phyloP scores from a whole-genome alignment of 2,888 invertebrate genomes.

The Venusia cambrica region DNA sequence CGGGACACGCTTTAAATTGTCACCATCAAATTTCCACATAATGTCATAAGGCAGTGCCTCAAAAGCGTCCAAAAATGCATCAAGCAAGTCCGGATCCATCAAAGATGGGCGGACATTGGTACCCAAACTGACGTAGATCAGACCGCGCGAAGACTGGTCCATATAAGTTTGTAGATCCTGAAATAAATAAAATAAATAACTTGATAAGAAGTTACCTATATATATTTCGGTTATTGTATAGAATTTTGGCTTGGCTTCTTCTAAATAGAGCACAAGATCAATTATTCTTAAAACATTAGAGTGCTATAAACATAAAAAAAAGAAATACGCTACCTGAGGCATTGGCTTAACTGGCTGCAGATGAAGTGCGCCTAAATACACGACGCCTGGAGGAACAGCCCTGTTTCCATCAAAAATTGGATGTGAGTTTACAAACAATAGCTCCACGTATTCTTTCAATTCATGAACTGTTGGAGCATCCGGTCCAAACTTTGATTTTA shows the following conservation, averaged over 20 bases:
- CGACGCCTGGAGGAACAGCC: conserved; percentile 40
- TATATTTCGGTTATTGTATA: no score
- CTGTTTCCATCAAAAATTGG: conserved; percentile 38
- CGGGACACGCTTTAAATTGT: conserved; percentile 25
- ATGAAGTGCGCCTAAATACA: conserved; percentile 39
- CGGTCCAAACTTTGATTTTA: conserved; percentile 34
- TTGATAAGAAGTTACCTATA: conserved; percentile 9
- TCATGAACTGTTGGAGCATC: conserved; percentile 33
- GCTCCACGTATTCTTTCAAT: conserved; percentile 35
- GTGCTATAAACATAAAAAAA: no score
- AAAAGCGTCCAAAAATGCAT: conserved; percentile 34
- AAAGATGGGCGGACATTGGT: conserved; percentile 32
- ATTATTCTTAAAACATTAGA: no score
- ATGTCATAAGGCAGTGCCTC: conserved; percentile 34
- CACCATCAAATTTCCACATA: conserved; percentile 40
- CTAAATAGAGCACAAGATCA: no score
- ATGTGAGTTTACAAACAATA: conserved; percentile 39
- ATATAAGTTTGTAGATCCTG: conserved; percentile 37
- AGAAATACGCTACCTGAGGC: no score
- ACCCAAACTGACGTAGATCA: conserved; percentile 41
- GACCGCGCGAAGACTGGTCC: conserved; percentile 34
- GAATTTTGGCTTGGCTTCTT: no score
- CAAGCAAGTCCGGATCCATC: conserved; percentile 32
- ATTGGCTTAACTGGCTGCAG: conserved; percentile 34
- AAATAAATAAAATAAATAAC: no score